Base-by-base conservation (phyloP, 2,113 vertebrate species). In the Callipepla californica region DNA sequence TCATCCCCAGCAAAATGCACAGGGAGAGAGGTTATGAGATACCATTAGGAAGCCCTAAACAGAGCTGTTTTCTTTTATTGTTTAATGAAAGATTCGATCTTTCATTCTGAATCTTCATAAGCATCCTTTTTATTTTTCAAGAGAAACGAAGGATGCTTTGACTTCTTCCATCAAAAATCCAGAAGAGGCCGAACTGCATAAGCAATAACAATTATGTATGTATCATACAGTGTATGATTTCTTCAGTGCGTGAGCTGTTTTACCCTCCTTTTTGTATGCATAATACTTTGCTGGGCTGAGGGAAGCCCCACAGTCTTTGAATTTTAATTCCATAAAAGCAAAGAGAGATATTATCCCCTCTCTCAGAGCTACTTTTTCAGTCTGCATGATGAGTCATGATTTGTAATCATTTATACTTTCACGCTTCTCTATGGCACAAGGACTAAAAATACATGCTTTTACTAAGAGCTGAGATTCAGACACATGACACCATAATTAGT, bases 381-480 rank as follows among this genome's bases (percentile, higher is more conserved):
- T 76, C 80, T 83, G 61, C 62, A 65, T 94, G 87, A 87, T 95
- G 93, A 95, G 47, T 92, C 95, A 96, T 65, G 44, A 73, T 75
- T 78, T 85, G 85, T 78, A 85, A 94, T 74, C 34, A 87, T 82
- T 67, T 91, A 85, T 50, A 89, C 47, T 90, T 85, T 94, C 69
- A 79, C 91, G 86, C 75, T 87, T 72, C 75, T 92, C 75, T 93
- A 58, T 75, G 93, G 75, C 94, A 67, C 51, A 61, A 65, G 22
- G 48, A 76, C 92, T 96, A 95, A 96, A 90, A 96, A 94, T 92
- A 96, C 62, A 86, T 45, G 40, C 50, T 84, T 95, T 91, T 94
- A 95, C 91, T 75, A 48, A 82, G 61, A 88, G 65, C 34, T 72
- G 91, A 96, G 76, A 92, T 84, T 92, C 96, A 87, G 85, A 87